Base-by-base conservation (phyloP, 2,797 vertebrate genomes). In the Lepidocolaptes lacrymiger region DNA sequence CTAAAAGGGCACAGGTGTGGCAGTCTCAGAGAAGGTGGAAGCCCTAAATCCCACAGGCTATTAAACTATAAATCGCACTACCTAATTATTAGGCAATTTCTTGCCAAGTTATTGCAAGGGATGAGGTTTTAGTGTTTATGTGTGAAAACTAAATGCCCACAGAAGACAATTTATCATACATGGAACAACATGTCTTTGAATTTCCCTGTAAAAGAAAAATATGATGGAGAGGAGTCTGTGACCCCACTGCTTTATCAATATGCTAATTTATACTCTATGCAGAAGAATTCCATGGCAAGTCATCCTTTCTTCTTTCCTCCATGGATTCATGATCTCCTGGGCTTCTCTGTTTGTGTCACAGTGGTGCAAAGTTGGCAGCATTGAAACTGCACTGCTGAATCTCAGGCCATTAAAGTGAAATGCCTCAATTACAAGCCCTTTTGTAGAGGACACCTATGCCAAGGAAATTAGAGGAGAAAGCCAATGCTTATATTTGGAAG, bases 41-140 rank as follows among this genome's bases (percentile, higher is more conserved):
- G 66, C 56, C 76, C 91, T 77, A 71, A 93, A 79, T 95, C 95
- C 96, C 95, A 91, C 69, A 96, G 85, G 68, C 96, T 91, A 95
- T 97, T 97, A 96, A 91, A 48, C 39, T 89, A 77, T 91, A 90
- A 58, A 89, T 81, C 14, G 26, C 30, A 23, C 63, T 95, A n/a
- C 64, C 88, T 95, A 88, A 97, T 97, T 96, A 96, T 94, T 94
- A 94, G 91, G 59, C 76, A 56, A 48, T 96, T 97, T 96, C 43
- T 93, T 94, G 44, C 80, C 62, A 91, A 48, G 49, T 58, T 92
- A 48, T 80, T 95, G 80, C 67, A 94, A 86, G 49, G 67, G 22
- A 69, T 94, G 68, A 62, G 12, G 23, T 63, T 92, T 93, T 90
- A 59, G 48, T 5, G 71, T 76, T 90, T 81, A 85, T 63, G 36